Conservation (phyloP, 2,888 invertebrate species). For the Limnephilus lunatus region DNA sequence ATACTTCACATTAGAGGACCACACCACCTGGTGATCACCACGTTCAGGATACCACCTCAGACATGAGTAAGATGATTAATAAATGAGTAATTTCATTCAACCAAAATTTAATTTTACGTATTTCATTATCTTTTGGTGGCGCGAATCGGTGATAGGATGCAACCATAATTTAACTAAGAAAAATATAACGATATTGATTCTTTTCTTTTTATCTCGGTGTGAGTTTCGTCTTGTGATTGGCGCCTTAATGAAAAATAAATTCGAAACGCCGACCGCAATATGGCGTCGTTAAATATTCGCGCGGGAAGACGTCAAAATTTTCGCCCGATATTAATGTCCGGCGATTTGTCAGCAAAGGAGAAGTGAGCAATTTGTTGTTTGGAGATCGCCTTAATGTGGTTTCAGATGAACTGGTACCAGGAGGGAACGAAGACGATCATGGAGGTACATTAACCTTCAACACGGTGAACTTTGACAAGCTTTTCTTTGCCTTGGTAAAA, state of each 20-base stretch:
- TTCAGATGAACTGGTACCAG: conserved; percentile 34
- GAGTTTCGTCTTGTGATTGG: conserved; percentile 17
- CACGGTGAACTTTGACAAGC: conserved; percentile 41
- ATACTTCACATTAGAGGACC: not conserved
- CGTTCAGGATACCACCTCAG: not conserved
- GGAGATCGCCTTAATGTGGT: conserved; percentile 38
- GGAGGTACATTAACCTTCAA: conserved; percentile 21
- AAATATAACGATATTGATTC: not conserved
- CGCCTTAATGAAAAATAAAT: conserved; percentile 55
- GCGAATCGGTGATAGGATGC: not conserved
- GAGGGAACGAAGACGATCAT: conserved; percentile 39
- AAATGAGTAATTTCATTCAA: too few species aligned
- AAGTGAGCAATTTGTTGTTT: conserved; percentile 49
- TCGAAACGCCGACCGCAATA: conserved; percentile 49
- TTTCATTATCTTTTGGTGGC: not conserved
- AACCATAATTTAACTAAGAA: not conserved
- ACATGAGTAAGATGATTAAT: not conserved
- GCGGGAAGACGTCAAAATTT: conserved; percentile 54
- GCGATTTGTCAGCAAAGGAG: conserved; percentile 57
- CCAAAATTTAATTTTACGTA: not conserved
- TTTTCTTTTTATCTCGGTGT: not conserved
- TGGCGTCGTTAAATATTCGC: conserved; percentile 57
- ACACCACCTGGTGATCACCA: not conserved
- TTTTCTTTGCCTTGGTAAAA: conserved; percentile 20
- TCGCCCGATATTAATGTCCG: conserved; percentile 58